Evolutionary conservation across 2,797 vertebrate genomes (phyloP).

Genomic region (Heteromormyrus szaboi): DNA sequence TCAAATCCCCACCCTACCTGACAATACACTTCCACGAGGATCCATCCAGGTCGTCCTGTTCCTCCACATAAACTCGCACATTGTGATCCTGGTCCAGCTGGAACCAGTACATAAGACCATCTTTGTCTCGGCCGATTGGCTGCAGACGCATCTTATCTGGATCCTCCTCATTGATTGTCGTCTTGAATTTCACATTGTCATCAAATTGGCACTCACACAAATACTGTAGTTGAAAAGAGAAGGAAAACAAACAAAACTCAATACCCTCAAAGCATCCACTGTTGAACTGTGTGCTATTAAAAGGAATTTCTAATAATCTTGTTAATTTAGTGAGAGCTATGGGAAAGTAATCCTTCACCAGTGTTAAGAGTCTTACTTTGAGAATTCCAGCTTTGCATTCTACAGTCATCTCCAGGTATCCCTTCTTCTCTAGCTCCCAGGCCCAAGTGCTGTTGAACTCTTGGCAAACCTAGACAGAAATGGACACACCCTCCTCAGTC

Average conservation of each 20-base stretch:
- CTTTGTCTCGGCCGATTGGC: constrained; percentile 90
- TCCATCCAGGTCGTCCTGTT: constrained; percentile 91
- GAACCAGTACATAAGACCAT: constrained; percentile 96
- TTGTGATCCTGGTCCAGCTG: constrained; percentile 93
- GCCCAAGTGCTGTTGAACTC: constrained; percentile 96
- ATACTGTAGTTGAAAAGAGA: constrained; percentile 64
- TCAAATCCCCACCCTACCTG: constrained; percentile 63
- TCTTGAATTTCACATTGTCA: constrained; percentile 97
- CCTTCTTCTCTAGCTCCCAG: constrained; percentile 95
- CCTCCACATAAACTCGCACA: constrained; percentile 88
- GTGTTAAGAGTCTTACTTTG: constrained; percentile 66
- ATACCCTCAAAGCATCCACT: not conserved
- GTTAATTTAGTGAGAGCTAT: not conserved
- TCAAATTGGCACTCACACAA: constrained; percentile 97
- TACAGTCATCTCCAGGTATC: constrained; percentile 81
- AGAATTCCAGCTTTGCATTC: constrained; percentile 91
- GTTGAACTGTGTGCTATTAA: not conserved
- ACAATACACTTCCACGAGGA: constrained; percentile 94
- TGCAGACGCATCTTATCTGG: constrained; percentile 91
- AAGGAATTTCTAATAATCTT: not conserved
- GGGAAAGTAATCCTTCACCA: not conserved
- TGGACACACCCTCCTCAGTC: not conserved
- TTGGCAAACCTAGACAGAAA: constrained; percentile 76
- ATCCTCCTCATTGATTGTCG: constrained; percentile 91
- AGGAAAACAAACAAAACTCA: not conserved